Conservation (phyloP, 1,140 invertebrate genomes). For the Drosophila willistoni region DNA sequence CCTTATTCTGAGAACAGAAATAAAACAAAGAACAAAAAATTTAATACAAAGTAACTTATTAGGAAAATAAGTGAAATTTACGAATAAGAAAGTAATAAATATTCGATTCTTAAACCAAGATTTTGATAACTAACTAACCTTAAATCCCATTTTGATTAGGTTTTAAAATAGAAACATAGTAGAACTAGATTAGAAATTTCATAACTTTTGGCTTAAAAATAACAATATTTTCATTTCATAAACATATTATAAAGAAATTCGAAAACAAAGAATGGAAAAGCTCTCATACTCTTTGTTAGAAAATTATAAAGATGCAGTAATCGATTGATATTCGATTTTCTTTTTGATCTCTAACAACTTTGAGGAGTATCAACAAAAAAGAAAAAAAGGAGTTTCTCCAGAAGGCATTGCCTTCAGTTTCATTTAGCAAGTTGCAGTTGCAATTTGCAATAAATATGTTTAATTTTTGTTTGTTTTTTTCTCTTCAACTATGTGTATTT, state of each 20-base stretch:
- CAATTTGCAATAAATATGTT: constrained; percentile 3
- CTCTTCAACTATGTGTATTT: not conserved
- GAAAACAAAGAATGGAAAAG: constrained; percentile 54
- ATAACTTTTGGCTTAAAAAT: too few species aligned
- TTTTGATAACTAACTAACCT: too few species aligned
- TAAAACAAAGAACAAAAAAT: too few species aligned
- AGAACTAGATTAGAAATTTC: too few species aligned
- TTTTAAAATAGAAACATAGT: too few species aligned
- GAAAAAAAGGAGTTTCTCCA: not conserved
- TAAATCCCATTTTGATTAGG: too few species aligned
- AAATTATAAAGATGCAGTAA: not conserved
- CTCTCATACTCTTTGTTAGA: constrained; percentile 18
- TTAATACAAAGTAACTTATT: too few species aligned
- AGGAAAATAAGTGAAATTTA: too few species aligned
- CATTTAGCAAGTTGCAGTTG: constrained; percentile 14
- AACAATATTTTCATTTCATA: not conserved
- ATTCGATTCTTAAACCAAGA: too few species aligned
- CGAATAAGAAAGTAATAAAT: too few species aligned
- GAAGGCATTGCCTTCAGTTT: constrained; percentile 51
- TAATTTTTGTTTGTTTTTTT: not conserved
- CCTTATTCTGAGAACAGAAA: too few species aligned
- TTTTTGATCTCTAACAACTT: not conserved
- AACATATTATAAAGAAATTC: constrained; percentile 23
- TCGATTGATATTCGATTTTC: not conserved
- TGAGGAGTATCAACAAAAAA: too few species aligned